Base-by-base conservation (phyloP, 2,113 vertebrate species). In the Eublepharis macularius region DNA sequence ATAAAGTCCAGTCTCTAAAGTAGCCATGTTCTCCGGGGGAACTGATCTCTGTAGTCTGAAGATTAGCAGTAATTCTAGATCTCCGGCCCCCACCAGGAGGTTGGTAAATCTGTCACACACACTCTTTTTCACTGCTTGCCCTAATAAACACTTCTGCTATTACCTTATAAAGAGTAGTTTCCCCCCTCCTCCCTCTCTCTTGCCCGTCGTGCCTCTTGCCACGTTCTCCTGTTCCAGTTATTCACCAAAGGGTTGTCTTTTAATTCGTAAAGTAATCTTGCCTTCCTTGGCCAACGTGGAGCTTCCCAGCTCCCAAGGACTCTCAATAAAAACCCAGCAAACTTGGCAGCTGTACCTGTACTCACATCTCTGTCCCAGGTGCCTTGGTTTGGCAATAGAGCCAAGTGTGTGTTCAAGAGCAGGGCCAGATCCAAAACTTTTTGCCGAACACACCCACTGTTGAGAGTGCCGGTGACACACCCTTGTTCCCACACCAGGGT, bases 401-500 rank as follows among this genome's bases (percentile, higher is more conserved):
- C 17, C 7, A 75, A 60, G 65, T 4, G 43, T 43, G 45, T 9
- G 32, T 60, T 66, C 60, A 82, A 72, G 6, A 66, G 85, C 70
- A 43, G 47, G 43, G 70, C 75, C 63, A 60, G 86, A 45, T 57
- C 34, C 36, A 41, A 29, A 26, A 54, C 81, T 41, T 51, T 57
- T 65, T 19, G 29, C 45, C 54, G 45, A 12, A 66, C 57, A 68
- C 66, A 57, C 68, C 11, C 69, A 73, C 17, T 51, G 87, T 29
- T 41, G 66, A 82, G 65, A 34, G 51, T 29, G 8, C 72, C 45
- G 65, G 54, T 32, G 34, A 49, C 80, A 63, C 57, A 39, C 43
- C n/a, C 80, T 51, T 80, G 69, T 74, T 80, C 76, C 51, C 63
- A 26, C 47, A 80, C 80, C 51, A 80, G 68, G 84, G 77, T 80